Evolutionary conservation across 2,113 vertebrate genomes (phyloP), one percentile per base, ranked within the genome.

Genomic region (Steatornis caripensis): DNA sequence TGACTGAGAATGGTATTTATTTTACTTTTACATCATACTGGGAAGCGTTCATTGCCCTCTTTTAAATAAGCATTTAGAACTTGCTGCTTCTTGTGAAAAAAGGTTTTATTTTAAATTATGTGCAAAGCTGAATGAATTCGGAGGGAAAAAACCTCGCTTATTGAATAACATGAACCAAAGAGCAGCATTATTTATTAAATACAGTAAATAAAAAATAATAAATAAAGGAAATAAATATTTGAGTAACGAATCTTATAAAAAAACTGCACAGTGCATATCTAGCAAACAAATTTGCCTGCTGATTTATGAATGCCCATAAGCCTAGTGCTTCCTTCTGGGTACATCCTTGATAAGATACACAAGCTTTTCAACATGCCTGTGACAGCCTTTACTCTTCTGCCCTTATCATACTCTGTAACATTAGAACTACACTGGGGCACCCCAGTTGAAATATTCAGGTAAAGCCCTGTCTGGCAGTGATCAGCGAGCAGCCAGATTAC

Each of bases 21-120:
- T 96, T 96, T 93, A 78, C 55, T 96, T 95, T 83, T 66, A 58
- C 49, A 83, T 84, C 65, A 61, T 72, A 85, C 57, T 82, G 75
- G n/a, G 84, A 93, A 91, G 10, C 0, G 26, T 79, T 93, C 81
- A 85, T 91, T 91, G 78, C 75, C 84, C 49, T 90, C 37, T 68
- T 81, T 91, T 76, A 97, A 69, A 85, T 53, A 95, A 89, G 9
- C 72, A 60, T 84, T 95, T 89, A 74, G 64, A 68, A 84, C 51
- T 89, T 92, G 72, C 87, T 87, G 76, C 30, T 87, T 41, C 29
- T 66, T 70, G 8, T 41, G 12, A 10, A 23, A n/a, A 46, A 53
- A 20, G 27, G 29, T 43, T 72, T 85, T 78, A 21, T 69, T 75
- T 89, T 46, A 37, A 86, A 74, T 58, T 37, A 69, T 80, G 18